Conservation (phyloP, 1,140 invertebrate species). For the Caenorhabditis inopinata region DNA sequence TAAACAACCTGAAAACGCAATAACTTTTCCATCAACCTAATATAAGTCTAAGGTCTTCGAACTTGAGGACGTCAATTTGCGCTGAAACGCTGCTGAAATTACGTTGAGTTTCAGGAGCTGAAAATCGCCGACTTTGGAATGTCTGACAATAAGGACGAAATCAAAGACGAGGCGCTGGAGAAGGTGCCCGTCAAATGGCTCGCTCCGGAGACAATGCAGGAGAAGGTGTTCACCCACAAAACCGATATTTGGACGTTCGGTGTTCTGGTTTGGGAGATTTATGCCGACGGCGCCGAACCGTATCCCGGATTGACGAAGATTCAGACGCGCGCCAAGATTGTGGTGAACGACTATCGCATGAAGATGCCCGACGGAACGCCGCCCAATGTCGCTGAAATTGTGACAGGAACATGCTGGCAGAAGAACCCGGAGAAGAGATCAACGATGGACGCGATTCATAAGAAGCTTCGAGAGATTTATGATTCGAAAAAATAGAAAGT, state of each 20-base stretch:
- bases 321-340: conserved; percentile 67
- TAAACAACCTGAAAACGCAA: no score
- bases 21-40: no score
- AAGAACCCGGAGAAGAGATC: conserved; percentile 80
- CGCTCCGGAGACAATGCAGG: conserved; percentile 48
- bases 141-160: conserved; percentile 84
- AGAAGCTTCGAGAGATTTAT: conserved; percentile 39
- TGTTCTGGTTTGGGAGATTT: conserved; percentile 52
- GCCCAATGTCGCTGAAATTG: conserved; percentile 84
- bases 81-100: no score
- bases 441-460: conserved; percentile 77
- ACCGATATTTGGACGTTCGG: conserved; percentile 52
- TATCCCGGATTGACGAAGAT: conserved; percentile 46
- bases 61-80: no score
- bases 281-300: conserved; percentile 46
- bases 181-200: conserved; percentile 53
- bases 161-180: conserved; percentile 93
- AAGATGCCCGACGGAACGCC: conserved; percentile 74
- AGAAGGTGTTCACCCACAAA: conserved; percentile 49
- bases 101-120: conserved; percentile 52
- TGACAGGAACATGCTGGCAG: conserved; percentile 86
- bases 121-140: conserved; percentile 98
- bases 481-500: neutral
- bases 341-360: conserved; percentile 73
- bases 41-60: no score